Conservation (phyloP, 2,113 vertebrate species). For the Solenodon paradoxus region DNA sequence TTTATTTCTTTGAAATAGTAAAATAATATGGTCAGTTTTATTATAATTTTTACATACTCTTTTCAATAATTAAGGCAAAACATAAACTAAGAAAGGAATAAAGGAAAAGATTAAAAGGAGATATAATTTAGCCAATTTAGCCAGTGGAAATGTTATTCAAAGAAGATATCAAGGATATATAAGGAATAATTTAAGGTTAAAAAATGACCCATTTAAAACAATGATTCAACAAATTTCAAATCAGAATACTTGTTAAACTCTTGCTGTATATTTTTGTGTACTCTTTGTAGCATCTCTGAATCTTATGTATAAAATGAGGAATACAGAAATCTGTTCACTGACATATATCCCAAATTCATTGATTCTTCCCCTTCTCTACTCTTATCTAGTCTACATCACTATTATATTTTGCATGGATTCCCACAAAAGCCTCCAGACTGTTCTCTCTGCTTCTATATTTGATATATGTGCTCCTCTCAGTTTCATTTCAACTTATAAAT, state of each 20-base stretch:
- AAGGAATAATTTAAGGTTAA: neutral
- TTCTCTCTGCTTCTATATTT: neutral
- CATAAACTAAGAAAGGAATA: neutral
- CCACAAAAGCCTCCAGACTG: neutral
- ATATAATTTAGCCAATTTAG: neutral
- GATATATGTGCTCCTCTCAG: neutral
- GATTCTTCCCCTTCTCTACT: neutral
- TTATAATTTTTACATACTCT: neutral
- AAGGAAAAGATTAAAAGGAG: neutral
- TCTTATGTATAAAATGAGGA: neutral
- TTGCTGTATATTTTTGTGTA: neutral
- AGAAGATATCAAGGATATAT: neutral
- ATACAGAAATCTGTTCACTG: neutral
- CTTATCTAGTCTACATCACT: neutral
- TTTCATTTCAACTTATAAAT: neutral
- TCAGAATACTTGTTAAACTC: neutral
- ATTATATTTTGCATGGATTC: neutral
- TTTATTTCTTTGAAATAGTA: neutral
- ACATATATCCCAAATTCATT: neutral
- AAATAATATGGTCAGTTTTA: neutral
- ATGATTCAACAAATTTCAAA: neutral
- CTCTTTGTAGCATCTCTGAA: neutral
- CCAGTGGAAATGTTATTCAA: neutral
- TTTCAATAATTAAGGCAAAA: constrained; percentile 26
- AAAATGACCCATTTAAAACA: neutral